Percentiles rank a stretch among this genome's conserved stretches.
These are phyloP conservation scores for Drosophila pegasa DNA, from an alignment of 2,888 invertebrate species.

Conservation along the genomic window DNA sequence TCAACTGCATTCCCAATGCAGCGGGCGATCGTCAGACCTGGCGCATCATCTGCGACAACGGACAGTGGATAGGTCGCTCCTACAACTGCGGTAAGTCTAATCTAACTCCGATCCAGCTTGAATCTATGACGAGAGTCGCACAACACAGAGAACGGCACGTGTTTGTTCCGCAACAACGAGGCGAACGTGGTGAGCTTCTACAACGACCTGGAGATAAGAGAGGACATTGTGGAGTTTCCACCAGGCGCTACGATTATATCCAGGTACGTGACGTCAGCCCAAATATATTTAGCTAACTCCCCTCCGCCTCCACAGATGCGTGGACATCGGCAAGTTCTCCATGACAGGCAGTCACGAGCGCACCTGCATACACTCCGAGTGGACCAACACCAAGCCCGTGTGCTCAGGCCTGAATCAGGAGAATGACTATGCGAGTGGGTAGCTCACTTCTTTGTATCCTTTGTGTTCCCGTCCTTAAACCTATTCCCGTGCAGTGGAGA, in stretches of 20 bases:
- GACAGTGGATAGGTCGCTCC: slow-evolving; percentile 93
- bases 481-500: slow-evolving; percentile 88
- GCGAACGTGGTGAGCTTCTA: slow-evolving; percentile 92
- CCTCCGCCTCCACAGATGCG: slow-evolving; percentile 86
- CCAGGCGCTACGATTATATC: slow-evolving; percentile 89
- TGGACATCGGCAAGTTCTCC: slow-evolving; percentile 94
- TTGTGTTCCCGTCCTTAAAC: not conserved
- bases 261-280: slow-evolving; percentile 84
- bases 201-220: slow-evolving; percentile 91
- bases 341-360: slow-evolving; percentile 91
- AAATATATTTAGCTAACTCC: not conserved
- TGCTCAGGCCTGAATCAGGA: slow-evolving; percentile 94
- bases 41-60: slow-evolving; percentile 94
- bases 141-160: slow-evolving; percentile 88
- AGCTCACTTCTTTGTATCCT: not conserved
- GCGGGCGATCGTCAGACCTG: slow-evolving; percentile 93
- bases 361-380: slow-evolving; percentile 91
- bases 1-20: slow-evolving; percentile 92
- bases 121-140: not conserved
- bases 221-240: slow-evolving; percentile 91
- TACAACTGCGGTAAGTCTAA: slow-evolving; percentile 89
- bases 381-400: slow-evolving; percentile 92
- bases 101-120: too few relatives aligned
- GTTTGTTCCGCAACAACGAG: slow-evolving; percentile 91
- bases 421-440: slow-evolving; percentile 93